A percentile compares a stretch with the other conserved stretches of the same genome.
These are phyloP conservation scores for Mythimna albipuncta DNA, from an alignment of 2,888 invertebrate genomes.

Conservation along the genomic window DNA sequence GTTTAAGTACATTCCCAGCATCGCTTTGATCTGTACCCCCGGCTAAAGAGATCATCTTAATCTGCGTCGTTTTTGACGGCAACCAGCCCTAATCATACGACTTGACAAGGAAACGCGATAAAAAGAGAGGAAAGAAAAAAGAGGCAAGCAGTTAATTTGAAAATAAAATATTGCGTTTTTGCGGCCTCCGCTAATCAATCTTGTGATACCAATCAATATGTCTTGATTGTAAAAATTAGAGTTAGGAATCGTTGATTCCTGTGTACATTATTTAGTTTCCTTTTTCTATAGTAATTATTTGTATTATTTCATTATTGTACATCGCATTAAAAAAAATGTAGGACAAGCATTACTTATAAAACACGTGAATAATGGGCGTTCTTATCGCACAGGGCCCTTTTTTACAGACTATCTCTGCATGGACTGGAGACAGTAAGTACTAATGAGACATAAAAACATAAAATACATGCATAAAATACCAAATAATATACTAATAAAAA, in stretches of 20 bases:
- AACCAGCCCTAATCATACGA: slow-evolving; percentile 35
- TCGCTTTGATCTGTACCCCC: slow-evolving; percentile 42
- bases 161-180: slow-evolving; percentile 1
- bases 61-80: slow-evolving; percentile 41
- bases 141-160: background rate
- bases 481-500: too few species aligned
- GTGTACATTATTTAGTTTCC: too few species aligned
- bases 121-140: background rate
- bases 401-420: too few species aligned
- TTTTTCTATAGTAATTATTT: too few species aligned
- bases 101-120: slow-evolving; percentile 10
- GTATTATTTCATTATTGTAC: too few species aligned
- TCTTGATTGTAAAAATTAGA: background rate
- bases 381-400: too few species aligned
- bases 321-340: too few species aligned
- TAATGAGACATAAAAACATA: too few species aligned
- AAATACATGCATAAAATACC: too few species aligned
- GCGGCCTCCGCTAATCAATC: background rate
- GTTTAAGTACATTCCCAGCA: slow-evolving; percentile 24
- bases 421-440: too few species aligned
- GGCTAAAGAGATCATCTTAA: slow-evolving; percentile 41
- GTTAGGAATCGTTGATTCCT: background rate
- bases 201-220: background rate
- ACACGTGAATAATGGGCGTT: too few species aligned
- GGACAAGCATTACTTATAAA: too few species aligned